Base-by-base conservation (phyloP, 2,797 vertebrate species). In the Rhinogobio ventralis region DNA sequence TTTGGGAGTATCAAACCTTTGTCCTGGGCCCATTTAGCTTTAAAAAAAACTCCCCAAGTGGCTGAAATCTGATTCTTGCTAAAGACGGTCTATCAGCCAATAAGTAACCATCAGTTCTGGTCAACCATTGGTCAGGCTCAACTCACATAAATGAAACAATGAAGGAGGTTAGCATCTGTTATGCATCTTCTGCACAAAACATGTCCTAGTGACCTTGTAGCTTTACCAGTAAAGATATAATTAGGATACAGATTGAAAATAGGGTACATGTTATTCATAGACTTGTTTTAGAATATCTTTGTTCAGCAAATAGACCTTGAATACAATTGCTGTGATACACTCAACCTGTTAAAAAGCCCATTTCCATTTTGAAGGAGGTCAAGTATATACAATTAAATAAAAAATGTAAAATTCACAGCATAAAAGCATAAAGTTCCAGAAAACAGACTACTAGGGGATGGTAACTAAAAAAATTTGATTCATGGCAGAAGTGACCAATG, bases 11-110 rank as follows among this genome's bases (percentile, higher is more conserved):
- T 87, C 72, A 78, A 81, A 81, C 76, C 77, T 71, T 84, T 86
- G 69, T 83, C 53, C 25, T 79, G 55, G 8, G 83, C 57, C 75
- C 49, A 49, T 75, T 86, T 68, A 79, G 55, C 71, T 72, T 84
- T 4, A 51, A 88, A 85, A 88, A 85, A 82, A 55, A n/a, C 55
- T 76, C 49, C 83, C 67, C 72, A 81, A 83, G 73, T 67, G 62
- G 14, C 75, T 85, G 84, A 81, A 87, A 89, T 85, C 39, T 42
- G 83, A 89, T 87, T 82, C 81, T 74, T 57, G 72, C 71, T 60
- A 87, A 85, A 88, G 80, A 77, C 51, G 19, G 28, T 81, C 75
- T 39, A 64, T 71, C 69, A 83, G 76, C 71, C 83, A 81, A 76
- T 39, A 62, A 36, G 84, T 69, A 73, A 75, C 67, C 81, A n/a